Evolutionary conservation across 2,888 invertebrate species (phyloP), one percentile per base, ranked within the genome.

Genomic region (Artemia sp.): DNA sequence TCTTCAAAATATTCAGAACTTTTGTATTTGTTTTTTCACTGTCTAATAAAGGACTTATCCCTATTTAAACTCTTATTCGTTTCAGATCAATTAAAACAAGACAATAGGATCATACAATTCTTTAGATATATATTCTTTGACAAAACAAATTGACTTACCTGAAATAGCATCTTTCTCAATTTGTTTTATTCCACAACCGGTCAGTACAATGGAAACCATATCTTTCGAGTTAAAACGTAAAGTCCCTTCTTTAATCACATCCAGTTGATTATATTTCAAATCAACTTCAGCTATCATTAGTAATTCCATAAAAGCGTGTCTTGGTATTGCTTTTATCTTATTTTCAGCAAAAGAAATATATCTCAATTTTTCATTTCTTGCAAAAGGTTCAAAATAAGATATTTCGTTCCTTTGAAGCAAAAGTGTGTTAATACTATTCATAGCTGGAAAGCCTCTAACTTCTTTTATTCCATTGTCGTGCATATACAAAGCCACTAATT

Each of bases 131-230:
- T 38, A 5, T 38, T 38, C 38, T 38, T 58, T 24, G 11, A 58
- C n/a, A n/a, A 10, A 58, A 58, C n/a, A 58, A 24, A 24, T 8
- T 58, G 8, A 58, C 64, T 9, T 58, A 58, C 64, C 64, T 10
- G 64, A 58, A 11, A 58, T 58, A 58, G 9, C 64, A 58, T 58
- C 64, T 58, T 58, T 24, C 24, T 58, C 64, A 8, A 58, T 58
- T 11, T 58, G 1, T 24, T 58, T 11, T 24, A 58, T 8, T 10
- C 64, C 64, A 10, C 24, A 19, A 19, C 24, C 64, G n/a, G n/a
- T 58, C 64, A 58, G 24, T 24, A 58, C 11, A 58, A 58, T 10
- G n/a, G 64, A 58, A 58, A 58, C 24, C 64, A 58, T 58, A 19
- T 58, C 64, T 58, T n/a, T 19, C 64, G 64, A 58, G 10, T 58